Base-by-base conservation (phyloP, 2,113 vertebrate genomes). In the Hydrolagus affinis region DNA sequence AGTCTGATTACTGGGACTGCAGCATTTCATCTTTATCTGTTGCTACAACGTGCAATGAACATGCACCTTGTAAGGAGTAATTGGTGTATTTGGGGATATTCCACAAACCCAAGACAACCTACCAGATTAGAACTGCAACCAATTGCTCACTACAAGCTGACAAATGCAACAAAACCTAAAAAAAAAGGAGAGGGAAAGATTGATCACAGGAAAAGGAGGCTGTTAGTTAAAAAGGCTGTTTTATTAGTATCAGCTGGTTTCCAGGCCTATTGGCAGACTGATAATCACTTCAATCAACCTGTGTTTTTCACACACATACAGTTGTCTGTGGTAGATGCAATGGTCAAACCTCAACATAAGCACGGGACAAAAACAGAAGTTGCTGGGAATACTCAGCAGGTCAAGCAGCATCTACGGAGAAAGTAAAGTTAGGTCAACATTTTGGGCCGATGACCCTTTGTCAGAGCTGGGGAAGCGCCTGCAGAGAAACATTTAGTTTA, bases 231-330 rank as follows among this genome's bases (percentile, higher is more conserved):
- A 9, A 71, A 73, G 85, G 80, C 89, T 85, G 78, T 68, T 83
- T 83, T 83, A 86, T 0, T 85, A 85, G 23, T 88, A 88, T 91
- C 89, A 89, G 87, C 89, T 91, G 88, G 87, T 88, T 90, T 85
- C 88, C 62, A 68, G 30, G 62, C 78, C 8, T 17, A 30, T 30
- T 68, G 60, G 64, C 25, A 83, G 78, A 17, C 78, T 64, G 62
- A 68, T 83, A 66, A 83, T 83, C 60, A 83, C 62, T 66, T 66
- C 78, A 83, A 64, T 83, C 62, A 83, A 68, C 78, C 60, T 32
- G 78, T 19, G 28, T 32, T 83, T 83, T 62, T 69, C 66, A 69
- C 66, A 69, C n/a, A 78, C 57, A 78, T 23, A 60, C 57, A 62
- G 60, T 83, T 32, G 15, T 32, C 8, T 25, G 23, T 83, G 78